Evolutionary conservation across 2,113 vertebrate species (phyloP).

Genomic region (Melanerpes formicivorus): DNA sequence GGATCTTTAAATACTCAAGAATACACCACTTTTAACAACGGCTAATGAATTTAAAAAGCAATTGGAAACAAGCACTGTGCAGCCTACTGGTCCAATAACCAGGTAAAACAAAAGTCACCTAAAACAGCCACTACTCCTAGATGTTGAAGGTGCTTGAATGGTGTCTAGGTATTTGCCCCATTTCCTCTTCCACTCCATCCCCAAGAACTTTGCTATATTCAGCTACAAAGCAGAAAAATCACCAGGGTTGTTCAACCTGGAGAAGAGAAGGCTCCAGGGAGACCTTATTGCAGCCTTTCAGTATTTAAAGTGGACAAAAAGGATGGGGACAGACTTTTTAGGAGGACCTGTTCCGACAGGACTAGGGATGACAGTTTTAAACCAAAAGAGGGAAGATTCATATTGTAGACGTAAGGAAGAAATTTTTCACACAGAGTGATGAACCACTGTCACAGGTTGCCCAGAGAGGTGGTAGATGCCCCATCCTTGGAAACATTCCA

Average conservation of each 20-base stretch:
- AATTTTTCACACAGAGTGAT: not conserved
- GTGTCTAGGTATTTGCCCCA: rapidly evolving
- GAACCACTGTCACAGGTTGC: no score
- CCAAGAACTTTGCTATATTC: not conserved
- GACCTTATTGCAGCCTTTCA: not conserved
- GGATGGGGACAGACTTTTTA: not conserved
- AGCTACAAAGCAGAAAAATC: not conserved
- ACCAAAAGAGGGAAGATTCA: not conserved
- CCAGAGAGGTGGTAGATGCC: no score
- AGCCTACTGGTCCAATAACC: no score
- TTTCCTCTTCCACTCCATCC: not conserved
- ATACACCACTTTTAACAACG: not conserved
- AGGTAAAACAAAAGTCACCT: not conserved
- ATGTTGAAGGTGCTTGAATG: not conserved
- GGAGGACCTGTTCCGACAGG: not conserved
- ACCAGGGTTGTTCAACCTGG: not conserved
- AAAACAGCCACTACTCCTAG: not conserved
- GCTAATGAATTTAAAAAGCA: not conserved
- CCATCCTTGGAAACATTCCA: no score
- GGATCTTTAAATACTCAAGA: not conserved
- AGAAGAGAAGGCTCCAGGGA: not conserved
- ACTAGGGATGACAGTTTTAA: not conserved
- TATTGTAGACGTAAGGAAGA: not conserved
- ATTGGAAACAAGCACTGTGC: not conserved
- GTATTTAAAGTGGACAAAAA: not conserved